Conservation (phyloP, 1,140 invertebrate genomes). For the Philotrypesis tridentata region DNA sequence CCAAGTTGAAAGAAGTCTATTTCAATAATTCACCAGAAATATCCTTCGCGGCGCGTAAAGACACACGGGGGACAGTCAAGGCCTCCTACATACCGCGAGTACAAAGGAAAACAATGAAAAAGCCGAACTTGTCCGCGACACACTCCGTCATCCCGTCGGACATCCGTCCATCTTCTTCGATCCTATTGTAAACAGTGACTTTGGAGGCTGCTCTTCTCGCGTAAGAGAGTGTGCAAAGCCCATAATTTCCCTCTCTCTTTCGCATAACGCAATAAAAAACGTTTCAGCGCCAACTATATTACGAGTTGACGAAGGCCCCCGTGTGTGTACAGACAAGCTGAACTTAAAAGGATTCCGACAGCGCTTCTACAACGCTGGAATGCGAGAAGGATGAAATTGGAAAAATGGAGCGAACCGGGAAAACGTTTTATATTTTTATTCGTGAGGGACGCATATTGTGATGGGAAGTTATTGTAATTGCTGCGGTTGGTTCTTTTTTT, state of each 20-base stretch:
- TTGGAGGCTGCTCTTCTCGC: background rate
- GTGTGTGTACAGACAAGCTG: background rate
- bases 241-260: conserved; percentile 14
- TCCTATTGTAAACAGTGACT: conserved; percentile 12
- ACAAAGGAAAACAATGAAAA: background rate
- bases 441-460: too few species aligned
- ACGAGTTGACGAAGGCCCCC: background rate
- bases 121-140: background rate
- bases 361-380: background rate
- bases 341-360: conserved; percentile 12
- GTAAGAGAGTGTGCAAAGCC: conserved; percentile 1
- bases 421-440: too few species aligned
- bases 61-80: background rate
- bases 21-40: background rate
- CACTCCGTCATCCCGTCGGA: background rate
- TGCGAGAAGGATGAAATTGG: background rate
- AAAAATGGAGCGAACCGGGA: background rate
- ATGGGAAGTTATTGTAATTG: too few species aligned
- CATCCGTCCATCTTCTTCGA: background rate
- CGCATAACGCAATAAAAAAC: conserved; percentile 14
- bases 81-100: background rate
- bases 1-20: background rate
- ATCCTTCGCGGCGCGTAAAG: background rate
- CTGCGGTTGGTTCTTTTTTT: too few species aligned
- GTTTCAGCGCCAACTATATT: background rate